Evolutionary conservation across 2,797 vertebrate genomes (phyloP).

Genomic region (Neosilurus mollespiculum): DNA sequence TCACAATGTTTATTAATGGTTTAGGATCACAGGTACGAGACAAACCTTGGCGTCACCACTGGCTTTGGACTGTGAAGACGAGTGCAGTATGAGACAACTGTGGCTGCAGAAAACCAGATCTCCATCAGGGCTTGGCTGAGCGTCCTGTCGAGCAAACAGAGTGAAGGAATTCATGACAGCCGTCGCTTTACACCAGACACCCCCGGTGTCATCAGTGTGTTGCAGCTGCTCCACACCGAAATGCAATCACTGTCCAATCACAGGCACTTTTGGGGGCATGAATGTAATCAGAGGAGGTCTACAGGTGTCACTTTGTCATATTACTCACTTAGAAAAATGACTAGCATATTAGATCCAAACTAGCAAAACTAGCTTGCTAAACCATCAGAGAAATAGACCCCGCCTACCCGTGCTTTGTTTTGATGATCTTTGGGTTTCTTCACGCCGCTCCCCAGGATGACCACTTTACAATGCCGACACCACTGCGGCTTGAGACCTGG

Average conservation of each 20-base stretch:
- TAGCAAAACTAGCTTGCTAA: neutral
- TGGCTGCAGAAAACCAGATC: constrained; percentile 95
- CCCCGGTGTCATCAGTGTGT: neutral
- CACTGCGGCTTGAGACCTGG: constrained; percentile 84
- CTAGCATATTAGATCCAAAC: neutral
- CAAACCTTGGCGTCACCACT: constrained; percentile 83
- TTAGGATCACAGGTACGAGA: constrained; percentile 6
- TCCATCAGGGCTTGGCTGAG: constrained; percentile 74
- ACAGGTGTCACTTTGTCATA: neutral
- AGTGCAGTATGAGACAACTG: constrained; percentile 94
- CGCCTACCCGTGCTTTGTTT: constrained; percentile 71
- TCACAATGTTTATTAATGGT: neutral
- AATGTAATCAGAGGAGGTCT: neutral
- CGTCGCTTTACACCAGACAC: neutral
- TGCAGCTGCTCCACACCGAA: neutral
- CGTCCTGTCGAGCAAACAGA: constrained; percentile 63
- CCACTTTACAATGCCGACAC: constrained; percentile 97
- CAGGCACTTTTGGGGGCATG: neutral
- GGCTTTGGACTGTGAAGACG: constrained; percentile 79
- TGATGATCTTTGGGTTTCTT: constrained; percentile 85
- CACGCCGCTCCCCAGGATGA: constrained; percentile 92
- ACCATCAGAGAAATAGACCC: neutral
- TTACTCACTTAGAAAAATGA: neutral
- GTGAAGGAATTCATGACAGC: neutral
- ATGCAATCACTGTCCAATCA: neutral